phyloP scores from a whole-genome alignment of 2,113 vertebrate genomes.

The Lophotis ruficrista region DNA sequence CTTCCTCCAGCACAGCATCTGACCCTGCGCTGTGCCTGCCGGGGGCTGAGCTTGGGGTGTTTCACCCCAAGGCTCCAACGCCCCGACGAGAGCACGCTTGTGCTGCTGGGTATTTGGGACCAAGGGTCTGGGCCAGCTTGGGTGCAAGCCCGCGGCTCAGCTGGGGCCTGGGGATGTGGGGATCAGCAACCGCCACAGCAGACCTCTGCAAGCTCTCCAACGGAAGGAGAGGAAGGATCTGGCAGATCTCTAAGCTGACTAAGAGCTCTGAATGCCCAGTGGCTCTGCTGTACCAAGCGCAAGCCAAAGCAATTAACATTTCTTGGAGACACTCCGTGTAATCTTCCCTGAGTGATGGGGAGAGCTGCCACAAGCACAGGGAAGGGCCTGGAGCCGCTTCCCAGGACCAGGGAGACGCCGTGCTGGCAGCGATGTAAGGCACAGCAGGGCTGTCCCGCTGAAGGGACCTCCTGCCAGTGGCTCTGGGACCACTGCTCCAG shows the following conservation, averaged over 20 bases:
- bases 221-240: neutral
- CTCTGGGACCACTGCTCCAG: neutral
- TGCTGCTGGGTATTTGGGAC: rapidly evolving
- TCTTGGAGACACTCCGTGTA: constrained; percentile 26
- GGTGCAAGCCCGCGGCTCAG: neutral
- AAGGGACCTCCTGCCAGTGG: neutral
- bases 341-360: constrained; percentile 13
- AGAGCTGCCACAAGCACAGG: constrained; percentile 16
- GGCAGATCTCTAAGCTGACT: constrained; percentile 38
- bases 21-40: rapidly evolving
- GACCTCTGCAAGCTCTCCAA: neutral
- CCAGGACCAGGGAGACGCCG: rapidly evolving
- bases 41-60: neutral
- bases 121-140: neutral
- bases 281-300: neutral
- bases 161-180: neutral
- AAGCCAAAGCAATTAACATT: constrained; percentile 60
- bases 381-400: neutral
- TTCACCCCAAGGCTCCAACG: neutral
- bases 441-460: neutral
- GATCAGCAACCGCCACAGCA: neutral
- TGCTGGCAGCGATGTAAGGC: neutral
- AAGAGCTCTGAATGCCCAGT: constrained; percentile 21
- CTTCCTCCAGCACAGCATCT: neutral
- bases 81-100: rapidly evolving